Evolutionary conservation across 2,113 vertebrate genomes (phyloP).

Genomic region (Epinephelus cyanopodus): DNA sequence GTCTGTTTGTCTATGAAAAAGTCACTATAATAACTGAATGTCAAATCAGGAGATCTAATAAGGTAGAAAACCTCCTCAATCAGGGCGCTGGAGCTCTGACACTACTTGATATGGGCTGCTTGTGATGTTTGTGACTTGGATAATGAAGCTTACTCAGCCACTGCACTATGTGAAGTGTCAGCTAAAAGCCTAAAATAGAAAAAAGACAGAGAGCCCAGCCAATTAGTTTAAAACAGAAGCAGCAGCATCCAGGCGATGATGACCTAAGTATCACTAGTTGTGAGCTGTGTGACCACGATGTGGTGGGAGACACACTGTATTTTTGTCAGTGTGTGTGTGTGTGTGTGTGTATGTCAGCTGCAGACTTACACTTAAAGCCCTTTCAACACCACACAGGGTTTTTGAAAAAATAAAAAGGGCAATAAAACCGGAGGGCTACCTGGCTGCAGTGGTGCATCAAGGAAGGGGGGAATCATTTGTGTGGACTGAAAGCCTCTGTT

Average conservation of each 20-base stretch:
- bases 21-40: not conserved
- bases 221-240: constrained; percentile 34
- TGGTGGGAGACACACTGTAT: not conserved
- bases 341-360: not conserved
- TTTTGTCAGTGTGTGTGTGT: not conserved
- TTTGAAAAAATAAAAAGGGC: too few relatives aligned
- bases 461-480: too few relatives aligned
- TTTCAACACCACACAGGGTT: too few relatives aligned
- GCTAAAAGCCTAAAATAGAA: constrained; percentile 11
- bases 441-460: too few relatives aligned
- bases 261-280: not conserved
- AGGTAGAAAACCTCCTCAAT: not conserved
- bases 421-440: too few relatives aligned
- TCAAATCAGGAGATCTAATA: constrained; percentile 10
- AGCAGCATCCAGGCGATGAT: not conserved
- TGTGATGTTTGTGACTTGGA: constrained; percentile 14
- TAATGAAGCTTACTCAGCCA: constrained; percentile 10
- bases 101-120: not conserved
- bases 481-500: too few relatives aligned
- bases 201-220: constrained; percentile 26
- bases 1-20: not conserved
- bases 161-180: not conserved
- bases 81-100: not conserved
- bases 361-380: not conserved
- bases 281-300: constrained; percentile 3